Evolutionary conservation across 2,888 invertebrate species (phyloP).

Genomic region (Toxonevra muliebris): DNA sequence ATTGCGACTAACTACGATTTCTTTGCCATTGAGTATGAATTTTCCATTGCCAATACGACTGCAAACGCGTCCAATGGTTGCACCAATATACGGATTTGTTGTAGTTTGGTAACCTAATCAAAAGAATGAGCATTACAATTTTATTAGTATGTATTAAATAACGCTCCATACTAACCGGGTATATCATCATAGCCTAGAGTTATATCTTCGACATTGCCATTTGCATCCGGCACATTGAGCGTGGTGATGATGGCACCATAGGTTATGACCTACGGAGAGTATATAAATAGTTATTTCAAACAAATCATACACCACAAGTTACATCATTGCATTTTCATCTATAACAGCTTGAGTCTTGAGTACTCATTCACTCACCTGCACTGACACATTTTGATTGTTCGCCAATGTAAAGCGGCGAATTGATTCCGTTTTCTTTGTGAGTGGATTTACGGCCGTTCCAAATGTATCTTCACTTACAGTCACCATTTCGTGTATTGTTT

Average conservation of each 20-base stretch:
- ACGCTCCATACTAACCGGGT: constrained; percentile 69
- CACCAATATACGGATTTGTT: constrained; percentile 83
- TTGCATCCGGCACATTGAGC: constrained; percentile 77
- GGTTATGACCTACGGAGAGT: constrained; percentile 70
- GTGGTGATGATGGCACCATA: constrained; percentile 84
- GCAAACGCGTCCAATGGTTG: constrained; percentile 85
- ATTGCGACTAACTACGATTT: constrained; percentile 77
- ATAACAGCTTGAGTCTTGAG: too few relatives aligned
- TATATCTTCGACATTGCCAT: constrained; percentile 79
- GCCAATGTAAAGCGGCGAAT: constrained; percentile 56
- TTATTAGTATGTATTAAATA: background rate
- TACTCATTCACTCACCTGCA: constrained; percentile 45
- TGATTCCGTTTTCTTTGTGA: constrained; percentile 49
- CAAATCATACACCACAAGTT: background rate
- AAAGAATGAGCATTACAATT: background rate
- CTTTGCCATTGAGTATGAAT: constrained; percentile 74
- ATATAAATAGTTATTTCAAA: background rate
- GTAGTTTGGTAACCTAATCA: constrained; percentile 71
- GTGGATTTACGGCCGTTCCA: constrained; percentile 56
- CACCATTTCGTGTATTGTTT: constrained; percentile 44
- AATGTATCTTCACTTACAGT: constrained; percentile 59
- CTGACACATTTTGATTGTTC: constrained; percentile 52
- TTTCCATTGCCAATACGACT: constrained; percentile 79
- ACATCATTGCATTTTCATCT: background rate
- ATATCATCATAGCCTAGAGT: constrained; percentile 83